These are phyloP conservation scores for Apoda limacodes DNA, from an alignment of 2,888 invertebrate species.

Conservation along the genomic window DNA sequence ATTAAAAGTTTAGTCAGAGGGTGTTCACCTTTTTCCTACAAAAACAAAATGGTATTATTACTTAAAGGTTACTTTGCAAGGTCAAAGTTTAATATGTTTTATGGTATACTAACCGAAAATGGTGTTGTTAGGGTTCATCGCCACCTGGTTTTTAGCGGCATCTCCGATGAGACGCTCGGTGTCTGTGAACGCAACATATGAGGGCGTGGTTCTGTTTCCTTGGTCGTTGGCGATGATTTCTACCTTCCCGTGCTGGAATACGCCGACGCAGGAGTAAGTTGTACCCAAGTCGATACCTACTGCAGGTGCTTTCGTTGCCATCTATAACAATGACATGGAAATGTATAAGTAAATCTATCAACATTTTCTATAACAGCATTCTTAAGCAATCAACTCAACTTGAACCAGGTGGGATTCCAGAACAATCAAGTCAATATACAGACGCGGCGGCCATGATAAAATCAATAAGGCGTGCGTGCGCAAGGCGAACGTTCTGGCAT, in stretches of 20 bases:
- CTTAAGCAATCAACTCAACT: too few species aligned
- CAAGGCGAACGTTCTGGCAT: conserved; percentile 39
- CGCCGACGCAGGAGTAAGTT: conserved; percentile 94
- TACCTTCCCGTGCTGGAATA: conserved; percentile 92
- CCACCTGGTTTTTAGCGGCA: conserved; percentile 86
- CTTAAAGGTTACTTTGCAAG: conserved; percentile 1
- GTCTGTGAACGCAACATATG: conserved; percentile 87
- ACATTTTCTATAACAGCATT: too few species aligned
- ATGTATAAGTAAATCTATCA: too few species aligned
- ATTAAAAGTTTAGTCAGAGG: too few species aligned
- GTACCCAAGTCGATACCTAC: conserved; percentile 97
- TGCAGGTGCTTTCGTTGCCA: conserved; percentile 81
- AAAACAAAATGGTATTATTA: too few species aligned
- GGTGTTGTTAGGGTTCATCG: conserved; percentile 91
- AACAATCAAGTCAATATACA: conserved; percentile 13
- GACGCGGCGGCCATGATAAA: conserved; percentile 36
- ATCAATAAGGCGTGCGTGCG: conserved; percentile 35
- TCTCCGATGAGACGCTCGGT: conserved; percentile 86
- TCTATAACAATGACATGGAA: too few species aligned
- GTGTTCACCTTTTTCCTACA: too few species aligned
- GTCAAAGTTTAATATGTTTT: too few species aligned
- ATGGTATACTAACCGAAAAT: conserved; percentile 77
- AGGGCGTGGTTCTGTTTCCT: conserved; percentile 90
- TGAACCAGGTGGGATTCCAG: conserved; percentile 10
- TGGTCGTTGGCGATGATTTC: conserved; percentile 93